phyloP scores from a whole-genome alignment of 2,888 invertebrate species.

The Phymatocera aterrima region DNA sequence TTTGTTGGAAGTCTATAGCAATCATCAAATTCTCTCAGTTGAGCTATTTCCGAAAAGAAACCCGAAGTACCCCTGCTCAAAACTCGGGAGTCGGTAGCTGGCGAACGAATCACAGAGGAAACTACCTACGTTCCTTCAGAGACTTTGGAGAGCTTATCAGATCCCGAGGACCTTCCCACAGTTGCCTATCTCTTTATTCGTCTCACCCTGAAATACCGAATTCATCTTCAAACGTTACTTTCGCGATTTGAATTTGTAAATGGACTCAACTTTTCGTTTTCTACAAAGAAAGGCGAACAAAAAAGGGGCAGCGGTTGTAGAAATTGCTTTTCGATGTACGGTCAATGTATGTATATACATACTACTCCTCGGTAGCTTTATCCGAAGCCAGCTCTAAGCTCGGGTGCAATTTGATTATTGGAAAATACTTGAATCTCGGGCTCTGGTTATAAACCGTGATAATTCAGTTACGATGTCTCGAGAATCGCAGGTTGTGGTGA shows the following conservation, averaged over 20 bases:
- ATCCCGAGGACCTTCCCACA: neutral
- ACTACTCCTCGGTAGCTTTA: too few species aligned
- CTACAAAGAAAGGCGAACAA: too few species aligned
- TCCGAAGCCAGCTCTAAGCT: neutral
- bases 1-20: too few species aligned
- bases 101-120: neutral
- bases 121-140: neutral
- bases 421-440: neutral
- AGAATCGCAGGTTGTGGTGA: neutral
- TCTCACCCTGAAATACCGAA: neutral
- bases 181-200: neutral
- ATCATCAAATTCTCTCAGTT: neutral
- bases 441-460: too few species aligned
- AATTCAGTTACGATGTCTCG: too few species aligned
- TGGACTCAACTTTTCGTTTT: too few species aligned
- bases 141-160: neutral
- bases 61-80: neutral
- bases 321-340: too few species aligned
- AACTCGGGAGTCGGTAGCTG: neutral
- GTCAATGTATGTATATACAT: too few species aligned
- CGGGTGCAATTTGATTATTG: neutral
- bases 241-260: too few species aligned
- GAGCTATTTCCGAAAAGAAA: neutral
- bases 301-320: too few species aligned
- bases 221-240: neutral